Evolutionary conservation across 1,140 invertebrate species (phyloP).

Genomic region (Pollicipes pollicipes): DNA sequence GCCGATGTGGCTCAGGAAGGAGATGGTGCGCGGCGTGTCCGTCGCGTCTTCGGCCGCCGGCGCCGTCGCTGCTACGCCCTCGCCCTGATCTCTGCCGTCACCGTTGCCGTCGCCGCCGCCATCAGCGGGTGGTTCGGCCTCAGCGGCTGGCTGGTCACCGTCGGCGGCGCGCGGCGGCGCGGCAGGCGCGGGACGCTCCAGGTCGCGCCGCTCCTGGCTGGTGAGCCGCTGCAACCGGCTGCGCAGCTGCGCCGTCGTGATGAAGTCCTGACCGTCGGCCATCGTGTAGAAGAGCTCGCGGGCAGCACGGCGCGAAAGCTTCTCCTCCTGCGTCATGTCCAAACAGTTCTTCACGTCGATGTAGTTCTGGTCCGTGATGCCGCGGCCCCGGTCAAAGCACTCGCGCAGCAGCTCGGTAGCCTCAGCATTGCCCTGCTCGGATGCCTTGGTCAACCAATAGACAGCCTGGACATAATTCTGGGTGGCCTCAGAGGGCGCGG

Average conservation of each 20-base stretch:
- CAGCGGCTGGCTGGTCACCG: no score
- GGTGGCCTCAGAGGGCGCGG: constrained; percentile 34
- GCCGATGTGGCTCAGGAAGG: not conserved
- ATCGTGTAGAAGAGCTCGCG: constrained; percentile 60
- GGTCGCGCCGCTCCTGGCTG: not conserved
- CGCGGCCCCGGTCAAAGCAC: constrained; percentile 51
- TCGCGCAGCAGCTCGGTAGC: constrained; percentile 58
- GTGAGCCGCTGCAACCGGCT: not conserved
- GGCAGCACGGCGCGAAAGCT: constrained; percentile 62
- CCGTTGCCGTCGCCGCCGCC: not conserved
- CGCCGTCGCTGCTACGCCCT: not conserved
- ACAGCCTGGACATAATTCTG: constrained; percentile 51
- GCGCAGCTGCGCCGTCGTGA: constrained; percentile 37
- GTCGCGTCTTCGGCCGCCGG: not conserved
- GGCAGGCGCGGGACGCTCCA: no score
- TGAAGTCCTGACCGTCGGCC: constrained; percentile 65
- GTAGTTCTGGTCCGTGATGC: constrained; percentile 60
- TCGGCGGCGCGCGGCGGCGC: no score
- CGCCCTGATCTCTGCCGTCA: no score
- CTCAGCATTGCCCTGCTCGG: constrained; percentile 70
- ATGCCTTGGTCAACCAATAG: constrained; percentile 73
- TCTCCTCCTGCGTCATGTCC: constrained; percentile 62
- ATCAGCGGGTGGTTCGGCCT: not conserved
- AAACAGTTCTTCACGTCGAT: constrained; percentile 65
- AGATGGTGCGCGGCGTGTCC: not conserved